Evolutionary conservation across 2,888 invertebrate species (phyloP).

Genomic region (Microchrysa polita): DNA sequence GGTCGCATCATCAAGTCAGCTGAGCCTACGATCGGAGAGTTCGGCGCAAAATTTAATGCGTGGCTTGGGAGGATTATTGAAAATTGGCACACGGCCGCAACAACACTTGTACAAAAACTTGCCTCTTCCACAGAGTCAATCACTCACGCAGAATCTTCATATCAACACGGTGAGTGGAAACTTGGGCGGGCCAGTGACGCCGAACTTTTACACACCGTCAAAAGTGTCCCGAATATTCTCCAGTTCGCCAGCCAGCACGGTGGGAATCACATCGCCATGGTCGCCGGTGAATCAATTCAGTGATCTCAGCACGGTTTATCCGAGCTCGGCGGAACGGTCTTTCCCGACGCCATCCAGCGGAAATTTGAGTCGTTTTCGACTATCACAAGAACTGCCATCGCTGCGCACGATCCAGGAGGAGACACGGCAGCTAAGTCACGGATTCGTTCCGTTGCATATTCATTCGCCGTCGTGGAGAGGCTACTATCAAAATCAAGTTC

Average conservation of each 20-base stretch:
- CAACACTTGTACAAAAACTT: conserved; percentile 59
- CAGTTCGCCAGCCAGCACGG: conserved; percentile 74
- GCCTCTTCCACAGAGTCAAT: conserved; percentile 58
- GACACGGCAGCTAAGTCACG: conserved; percentile 67
- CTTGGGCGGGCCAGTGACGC: conserved; percentile 52
- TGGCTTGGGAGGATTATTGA: conserved; percentile 59
- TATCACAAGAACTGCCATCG: conserved; percentile 78
- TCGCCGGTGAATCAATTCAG: conserved; percentile 79
- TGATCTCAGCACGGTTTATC: conserved; percentile 87
- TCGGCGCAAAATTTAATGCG: conserved; percentile 69
- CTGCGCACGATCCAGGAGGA: conserved; percentile 78
- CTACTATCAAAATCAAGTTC: conserved; percentile 61
- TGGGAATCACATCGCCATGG: conserved; percentile 72
- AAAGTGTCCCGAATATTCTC: conserved; percentile 69
- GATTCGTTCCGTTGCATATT: conserved; percentile 71
- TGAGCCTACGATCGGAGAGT: conserved; percentile 74
- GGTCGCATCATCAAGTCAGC: conserved; percentile 73
- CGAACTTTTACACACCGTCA: conserved; percentile 63
- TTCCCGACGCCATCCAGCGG: conserved; percentile 78
- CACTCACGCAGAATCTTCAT: conserved; percentile 58
- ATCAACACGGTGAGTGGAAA: conserved; percentile 61
- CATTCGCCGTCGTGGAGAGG: conserved; percentile 70
- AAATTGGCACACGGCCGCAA: conserved; percentile 59
- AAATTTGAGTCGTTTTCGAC: conserved; percentile 66
- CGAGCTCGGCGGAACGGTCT: conserved; percentile 82